phyloP scores from a whole-genome alignment of 2,113 vertebrate genomes.

The Calidris pugnax region DNA sequence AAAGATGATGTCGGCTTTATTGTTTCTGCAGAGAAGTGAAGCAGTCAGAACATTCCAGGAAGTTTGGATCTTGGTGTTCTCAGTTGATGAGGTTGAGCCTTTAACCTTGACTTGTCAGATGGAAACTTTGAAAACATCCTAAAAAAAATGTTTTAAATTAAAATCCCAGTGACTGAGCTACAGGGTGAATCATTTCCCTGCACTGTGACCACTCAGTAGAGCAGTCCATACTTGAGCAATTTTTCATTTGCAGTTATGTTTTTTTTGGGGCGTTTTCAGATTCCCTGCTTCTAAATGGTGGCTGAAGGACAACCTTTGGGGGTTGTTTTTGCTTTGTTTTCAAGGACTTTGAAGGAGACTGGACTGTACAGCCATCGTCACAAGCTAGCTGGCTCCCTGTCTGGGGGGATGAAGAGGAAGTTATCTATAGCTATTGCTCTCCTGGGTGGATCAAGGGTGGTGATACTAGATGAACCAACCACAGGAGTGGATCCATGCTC shows the following conservation, averaged over 20 bases:
- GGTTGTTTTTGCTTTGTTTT: conserved; percentile 25
- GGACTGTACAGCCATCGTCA: conserved; percentile 90
- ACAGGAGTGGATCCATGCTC: conserved; percentile 97
- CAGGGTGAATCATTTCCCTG: background rate
- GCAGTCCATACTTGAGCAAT: background rate
- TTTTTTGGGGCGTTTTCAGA: background rate
- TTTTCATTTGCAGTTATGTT: conserved; percentile 16
- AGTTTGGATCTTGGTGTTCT: conserved; percentile 32
- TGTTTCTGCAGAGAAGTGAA: conserved; percentile 3
- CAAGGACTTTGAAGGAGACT: conserved; percentile 90
- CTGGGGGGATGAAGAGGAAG: conserved; percentile 96
- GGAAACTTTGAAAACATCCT: conserved; percentile 24
- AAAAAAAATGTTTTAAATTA: background rate
- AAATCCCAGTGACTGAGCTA: background rate
- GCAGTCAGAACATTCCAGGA: conserved; percentile 12
- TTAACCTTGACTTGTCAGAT: conserved; percentile 51
- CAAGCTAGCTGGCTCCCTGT: conserved; percentile 89
- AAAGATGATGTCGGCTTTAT: conserved; percentile 42
- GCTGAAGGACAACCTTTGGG: background rate
- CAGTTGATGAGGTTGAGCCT: background rate
- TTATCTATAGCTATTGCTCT: conserved; percentile 97
- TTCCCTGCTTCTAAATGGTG: background rate
- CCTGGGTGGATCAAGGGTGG: conserved; percentile 92
- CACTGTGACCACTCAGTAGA: background rate
- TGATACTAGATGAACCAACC: conserved; percentile 96